Conservation (phyloP, 1,140 invertebrate genomes). For the Dendroctonus valens region DNA sequence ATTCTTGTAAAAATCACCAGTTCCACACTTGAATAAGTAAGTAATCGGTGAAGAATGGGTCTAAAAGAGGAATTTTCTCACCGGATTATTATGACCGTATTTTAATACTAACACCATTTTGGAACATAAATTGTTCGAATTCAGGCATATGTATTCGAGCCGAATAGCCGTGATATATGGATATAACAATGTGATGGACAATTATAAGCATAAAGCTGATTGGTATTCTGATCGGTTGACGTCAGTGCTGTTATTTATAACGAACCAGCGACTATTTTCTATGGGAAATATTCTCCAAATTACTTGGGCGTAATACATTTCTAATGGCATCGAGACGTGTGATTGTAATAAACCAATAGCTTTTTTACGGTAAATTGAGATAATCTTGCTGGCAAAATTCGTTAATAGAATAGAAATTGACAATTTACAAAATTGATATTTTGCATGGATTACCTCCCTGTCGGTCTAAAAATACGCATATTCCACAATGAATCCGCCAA, state of each 20-base stretch:
- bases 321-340: background rate
- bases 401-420: too few species aligned
- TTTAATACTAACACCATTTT: constrained; percentile 17
- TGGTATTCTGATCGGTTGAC: background rate
- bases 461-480: too few species aligned
- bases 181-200: constrained; percentile 2
- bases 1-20: too few species aligned
- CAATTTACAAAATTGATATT: too few species aligned
- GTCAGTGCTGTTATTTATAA: constrained; percentile 5
- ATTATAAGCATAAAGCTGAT: constrained; percentile 2
- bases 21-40: too few species aligned
- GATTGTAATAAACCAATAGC: background rate
- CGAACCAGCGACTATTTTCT: constrained; percentile 8
- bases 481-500: too few species aligned
- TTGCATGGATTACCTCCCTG: too few species aligned
- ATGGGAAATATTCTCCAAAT: constrained; percentile 15
- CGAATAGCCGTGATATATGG: background rate
- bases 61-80: too few species aligned
- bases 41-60: too few species aligned
- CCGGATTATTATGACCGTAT: background rate
- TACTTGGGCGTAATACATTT: constrained; percentile 3
- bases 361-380: too few species aligned
- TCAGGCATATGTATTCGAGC: constrained; percentile 6
- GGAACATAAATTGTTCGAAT: background rate
- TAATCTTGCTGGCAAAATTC: too few species aligned